phyloP scores from a whole-genome alignment of 2,888 invertebrate genomes.

The Hypomecis punctinalis region DNA sequence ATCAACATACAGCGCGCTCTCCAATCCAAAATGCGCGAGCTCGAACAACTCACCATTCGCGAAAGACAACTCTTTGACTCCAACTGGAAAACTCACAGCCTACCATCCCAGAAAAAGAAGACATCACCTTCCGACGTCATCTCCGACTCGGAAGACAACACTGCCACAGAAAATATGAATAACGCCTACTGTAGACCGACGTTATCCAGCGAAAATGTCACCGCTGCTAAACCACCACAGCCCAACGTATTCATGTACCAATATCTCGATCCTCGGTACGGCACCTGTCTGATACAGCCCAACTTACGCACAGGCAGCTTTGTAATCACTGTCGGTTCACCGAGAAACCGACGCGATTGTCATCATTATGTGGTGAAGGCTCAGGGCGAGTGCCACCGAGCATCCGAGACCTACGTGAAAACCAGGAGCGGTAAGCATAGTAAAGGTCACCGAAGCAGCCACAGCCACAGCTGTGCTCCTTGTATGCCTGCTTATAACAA shows the following conservation, averaged over 20 bases:
- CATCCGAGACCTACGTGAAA: constrained; percentile 64
- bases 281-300: constrained; percentile 88
- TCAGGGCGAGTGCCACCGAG: constrained; percentile 67
- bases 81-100: constrained; percentile 95
- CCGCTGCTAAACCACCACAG: constrained; percentile 76
- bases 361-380: constrained; percentile 88
- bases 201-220: constrained; percentile 92
- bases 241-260: constrained; percentile 86
- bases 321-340: constrained; percentile 89
- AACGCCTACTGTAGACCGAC: constrained; percentile 90
- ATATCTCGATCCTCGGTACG: constrained; percentile 89
- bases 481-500: constrained; percentile 87
- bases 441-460: constrained; percentile 68
- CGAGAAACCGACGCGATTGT: constrained; percentile 87
- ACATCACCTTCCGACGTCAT: constrained; percentile 81
- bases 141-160: constrained; percentile 75
- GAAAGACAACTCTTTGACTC: constrained; percentile 93
- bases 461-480: constrained; percentile 88
- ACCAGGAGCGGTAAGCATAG: constrained; percentile 65
- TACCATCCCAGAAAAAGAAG: constrained; percentile 93
- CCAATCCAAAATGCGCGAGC: constrained; percentile 93
- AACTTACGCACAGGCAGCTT: constrained; percentile 88
- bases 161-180: constrained; percentile 78
- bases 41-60: constrained; percentile 91
- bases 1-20: constrained; percentile 94